A percentile compares a stretch with the other conserved stretches of the same genome.
Evolutionary conservation across 2,113 vertebrate genomes (phyloP).

Genomic region (Gracilinanus agilis): DNA sequence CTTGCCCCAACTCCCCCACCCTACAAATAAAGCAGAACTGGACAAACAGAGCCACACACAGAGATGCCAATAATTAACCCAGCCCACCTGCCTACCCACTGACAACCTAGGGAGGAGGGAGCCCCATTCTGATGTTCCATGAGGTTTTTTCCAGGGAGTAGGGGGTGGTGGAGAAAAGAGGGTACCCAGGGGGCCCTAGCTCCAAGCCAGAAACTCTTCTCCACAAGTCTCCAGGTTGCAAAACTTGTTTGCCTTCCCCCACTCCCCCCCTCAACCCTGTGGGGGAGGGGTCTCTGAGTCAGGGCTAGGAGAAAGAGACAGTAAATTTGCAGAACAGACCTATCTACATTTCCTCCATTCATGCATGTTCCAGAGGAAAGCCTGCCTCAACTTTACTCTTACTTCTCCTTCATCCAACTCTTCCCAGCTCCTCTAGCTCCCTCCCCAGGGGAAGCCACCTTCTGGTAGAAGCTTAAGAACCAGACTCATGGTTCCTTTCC

Average conservation of each 20-base stretch:
- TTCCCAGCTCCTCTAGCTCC: neutral
- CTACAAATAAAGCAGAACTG: neutral
- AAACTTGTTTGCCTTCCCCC: neutral
- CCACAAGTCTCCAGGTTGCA: neutral
- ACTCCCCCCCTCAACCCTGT: neutral
- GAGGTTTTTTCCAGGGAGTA: neutral
- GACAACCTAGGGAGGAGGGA: neutral
- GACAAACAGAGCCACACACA: neutral
- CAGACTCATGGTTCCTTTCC: constrained; percentile 25
- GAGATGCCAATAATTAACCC: neutral
- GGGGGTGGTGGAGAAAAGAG: neutral
- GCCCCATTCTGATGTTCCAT: neutral
- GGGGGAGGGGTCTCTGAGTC: neutral
- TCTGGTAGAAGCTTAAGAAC: constrained; percentile 36
- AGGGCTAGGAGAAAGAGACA: neutral
- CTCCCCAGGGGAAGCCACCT: neutral
- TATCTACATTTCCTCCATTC: neutral
- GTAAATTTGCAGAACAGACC: neutral
- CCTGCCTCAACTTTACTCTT: neutral
- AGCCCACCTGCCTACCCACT: neutral
- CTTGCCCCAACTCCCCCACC: neutral
- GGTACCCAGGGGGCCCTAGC: neutral
- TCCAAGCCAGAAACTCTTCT: neutral
- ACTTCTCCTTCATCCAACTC: neutral
- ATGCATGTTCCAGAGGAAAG: neutral